Evolutionary conservation across 2,797 vertebrate genomes (phyloP), one percentile per base, ranked within the genome.

Genomic region (Clarias platycephalus): DNA sequence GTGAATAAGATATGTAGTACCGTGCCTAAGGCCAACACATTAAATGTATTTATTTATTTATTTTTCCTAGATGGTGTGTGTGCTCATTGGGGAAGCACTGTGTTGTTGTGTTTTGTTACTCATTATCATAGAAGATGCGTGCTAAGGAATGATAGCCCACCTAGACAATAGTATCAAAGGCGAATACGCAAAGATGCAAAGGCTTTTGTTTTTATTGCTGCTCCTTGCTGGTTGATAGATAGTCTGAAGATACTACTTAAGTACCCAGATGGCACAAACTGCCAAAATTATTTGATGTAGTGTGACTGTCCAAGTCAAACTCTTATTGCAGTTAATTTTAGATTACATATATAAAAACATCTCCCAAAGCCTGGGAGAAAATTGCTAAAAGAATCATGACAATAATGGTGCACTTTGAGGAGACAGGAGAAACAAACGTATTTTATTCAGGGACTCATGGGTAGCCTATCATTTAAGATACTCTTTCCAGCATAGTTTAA

Each of bases 11-110:
- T 84, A 82, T 89, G 89, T 87, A 86, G 79, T 80, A 80, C 67
- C 72, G 79, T 88, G 81, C 85, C 88, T 88, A 86, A 87, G 75
- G 85, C 75, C 82, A 84, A 83, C 76, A 83, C 66, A 83, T 81
- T 71, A 80, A 80, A 92, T 94, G 93, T 95, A 95, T 95, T 95
- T 95, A 96, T 96, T 95, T 95, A 95, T 96, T 96, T 94, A 90
- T 91, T 94, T 92, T 84, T 87, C 91, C 92, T 93, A 93, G 91
- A 92, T 91, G 89, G 93, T 90, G 93, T 90, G 93, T 90, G 70
- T 74, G 84, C 88, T 90, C 78, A 44, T 87, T 75, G 82, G 82
- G 82, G 86, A 44, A 68, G 82, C 90, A 92, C 90, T 91, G 91
- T 93, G 91, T 91, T 67, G 80, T 62, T 84, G 68, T 88, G 85